These are phyloP conservation scores for Penaeus monodon DNA, from an alignment of 2,888 invertebrate genomes.

Conservation along the genomic window DNA sequence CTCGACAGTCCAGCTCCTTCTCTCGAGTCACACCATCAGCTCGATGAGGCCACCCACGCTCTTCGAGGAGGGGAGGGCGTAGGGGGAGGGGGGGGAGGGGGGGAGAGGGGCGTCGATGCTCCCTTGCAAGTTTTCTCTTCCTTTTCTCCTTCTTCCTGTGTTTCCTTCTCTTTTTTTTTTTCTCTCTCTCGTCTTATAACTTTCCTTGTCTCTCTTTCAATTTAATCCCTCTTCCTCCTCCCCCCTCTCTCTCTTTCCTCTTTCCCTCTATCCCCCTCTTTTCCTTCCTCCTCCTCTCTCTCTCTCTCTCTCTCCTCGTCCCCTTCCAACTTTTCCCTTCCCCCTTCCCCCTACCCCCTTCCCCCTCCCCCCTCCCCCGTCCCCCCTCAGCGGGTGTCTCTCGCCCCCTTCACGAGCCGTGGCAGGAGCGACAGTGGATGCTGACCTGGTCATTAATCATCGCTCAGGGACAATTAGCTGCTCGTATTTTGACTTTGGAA, in stretches of 20 bases:
- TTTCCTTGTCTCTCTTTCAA: neutral
- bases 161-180: neutral
- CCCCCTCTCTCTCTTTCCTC: neutral
- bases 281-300: neutral
- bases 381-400: slow-evolving; percentile 8
- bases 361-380: neutral
- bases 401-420: slow-evolving; percentile 4
- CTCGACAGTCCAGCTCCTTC: neutral
- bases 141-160: no score
- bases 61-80: no score
- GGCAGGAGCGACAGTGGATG: slow-evolving; percentile 38
- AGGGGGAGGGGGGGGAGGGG: no score
- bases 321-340: neutral
- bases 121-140: no score
- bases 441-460: slow-evolving; percentile 51
- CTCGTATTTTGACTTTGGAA: slow-evolving; percentile 48
- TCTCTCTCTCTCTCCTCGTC: neutral
- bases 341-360: neutral
- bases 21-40: no score
- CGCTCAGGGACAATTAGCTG: slow-evolving; percentile 54
- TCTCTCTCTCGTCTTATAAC: neutral
- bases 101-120: no score
- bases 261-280: neutral
- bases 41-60: no score
- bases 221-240: neutral